These are phyloP conservation scores for Coleophora deauratella DNA, from an alignment of 2,888 invertebrate species.

Conservation along the genomic window DNA sequence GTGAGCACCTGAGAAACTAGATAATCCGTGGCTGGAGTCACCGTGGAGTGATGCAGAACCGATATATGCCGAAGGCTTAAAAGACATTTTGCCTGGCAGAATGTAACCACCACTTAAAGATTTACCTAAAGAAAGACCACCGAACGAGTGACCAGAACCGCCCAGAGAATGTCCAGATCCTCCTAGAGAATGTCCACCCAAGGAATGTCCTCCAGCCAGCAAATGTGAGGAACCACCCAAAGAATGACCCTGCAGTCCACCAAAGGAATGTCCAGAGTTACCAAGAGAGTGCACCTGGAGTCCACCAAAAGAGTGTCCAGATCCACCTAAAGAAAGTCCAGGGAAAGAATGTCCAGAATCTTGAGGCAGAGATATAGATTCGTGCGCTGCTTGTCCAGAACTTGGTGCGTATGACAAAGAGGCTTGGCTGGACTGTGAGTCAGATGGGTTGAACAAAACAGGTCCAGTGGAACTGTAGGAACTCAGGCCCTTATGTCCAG, in stretches of 20 bases:
- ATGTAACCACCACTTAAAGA: slow-evolving; percentile 34
- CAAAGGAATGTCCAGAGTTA: slow-evolving; percentile 20
- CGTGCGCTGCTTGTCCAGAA: slow-evolving; percentile 30
- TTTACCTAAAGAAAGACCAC: slow-evolving; percentile 22
- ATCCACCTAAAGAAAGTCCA: slow-evolving; percentile 4
- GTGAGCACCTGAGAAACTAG: slow-evolving; percentile 40
- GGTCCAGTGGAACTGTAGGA: slow-evolving; percentile 60
- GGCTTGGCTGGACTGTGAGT: slow-evolving; percentile 33
- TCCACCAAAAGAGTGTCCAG: slow-evolving; percentile 14
- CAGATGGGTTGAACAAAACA: slow-evolving; percentile 51
- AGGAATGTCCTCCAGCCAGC: slow-evolving; percentile 13
- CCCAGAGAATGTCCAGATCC: slow-evolving; percentile 18
- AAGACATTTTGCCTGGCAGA: slow-evolving; percentile 45
- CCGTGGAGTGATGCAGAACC: slow-evolving; percentile 43
- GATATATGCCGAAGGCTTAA: slow-evolving; percentile 63
- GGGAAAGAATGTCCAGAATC: slow-evolving; percentile 20
- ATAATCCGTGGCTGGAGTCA: slow-evolving; percentile 43
- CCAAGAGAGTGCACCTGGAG: slow-evolving; percentile 16
- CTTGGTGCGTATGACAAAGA: slow-evolving; percentile 32
- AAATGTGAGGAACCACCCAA: slow-evolving; percentile 17
- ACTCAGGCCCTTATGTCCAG: slow-evolving; percentile 58
- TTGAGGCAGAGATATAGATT: slow-evolving; percentile 17
- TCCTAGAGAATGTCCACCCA: slow-evolving; percentile 21
- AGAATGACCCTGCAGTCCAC: slow-evolving; percentile 20
- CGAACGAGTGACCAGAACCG: slow-evolving; percentile 9